A percentile compares a stretch with the other conserved stretches of the same genome.
These are phyloP conservation scores for Andricus curvator DNA, from an alignment of 2,888 invertebrate genomes.

Conservation along the genomic window DNA sequence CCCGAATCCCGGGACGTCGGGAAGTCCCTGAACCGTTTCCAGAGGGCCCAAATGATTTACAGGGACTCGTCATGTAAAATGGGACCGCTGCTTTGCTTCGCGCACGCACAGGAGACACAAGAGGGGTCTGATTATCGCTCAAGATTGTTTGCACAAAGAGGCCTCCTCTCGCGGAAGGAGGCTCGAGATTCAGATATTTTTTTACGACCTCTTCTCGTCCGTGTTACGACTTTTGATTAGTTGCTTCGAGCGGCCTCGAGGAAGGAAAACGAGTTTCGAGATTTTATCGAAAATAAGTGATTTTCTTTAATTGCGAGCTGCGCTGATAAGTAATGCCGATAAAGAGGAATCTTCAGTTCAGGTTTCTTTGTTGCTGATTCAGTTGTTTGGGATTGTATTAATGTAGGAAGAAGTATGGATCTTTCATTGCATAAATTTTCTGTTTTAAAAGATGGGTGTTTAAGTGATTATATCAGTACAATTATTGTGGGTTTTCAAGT, in stretches of 20 bases:
- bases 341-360: constrained; percentile 24
- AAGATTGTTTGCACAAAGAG: constrained; percentile 74
- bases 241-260: constrained; percentile 53
- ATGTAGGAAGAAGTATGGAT: background rate
- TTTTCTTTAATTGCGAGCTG: constrained; percentile 38
- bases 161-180: constrained; percentile 60
- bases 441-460: background rate
- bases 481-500: too few relatives aligned
- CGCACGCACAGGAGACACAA: constrained; percentile 68
- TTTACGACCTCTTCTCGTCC: constrained; percentile 65
- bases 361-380: background rate
- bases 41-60: constrained; percentile 74
- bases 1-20: constrained; percentile 68
- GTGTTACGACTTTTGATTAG: constrained; percentile 68
- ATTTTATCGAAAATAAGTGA: constrained; percentile 39
- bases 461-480: too few relatives aligned
- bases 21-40: constrained; percentile 67
- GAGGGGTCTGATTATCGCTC: constrained; percentile 75
- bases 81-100: constrained; percentile 65
- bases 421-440: background rate
- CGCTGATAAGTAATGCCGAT: constrained; percentile 10
- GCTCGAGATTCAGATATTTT: constrained; percentile 73
- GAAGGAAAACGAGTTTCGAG: constrained; percentile 42
- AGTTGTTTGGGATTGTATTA: background rate
- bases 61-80: constrained; percentile 72